Evolutionary conservation across 2,113 vertebrate species (phyloP).

Genomic region (Castor canadensis): DNA sequence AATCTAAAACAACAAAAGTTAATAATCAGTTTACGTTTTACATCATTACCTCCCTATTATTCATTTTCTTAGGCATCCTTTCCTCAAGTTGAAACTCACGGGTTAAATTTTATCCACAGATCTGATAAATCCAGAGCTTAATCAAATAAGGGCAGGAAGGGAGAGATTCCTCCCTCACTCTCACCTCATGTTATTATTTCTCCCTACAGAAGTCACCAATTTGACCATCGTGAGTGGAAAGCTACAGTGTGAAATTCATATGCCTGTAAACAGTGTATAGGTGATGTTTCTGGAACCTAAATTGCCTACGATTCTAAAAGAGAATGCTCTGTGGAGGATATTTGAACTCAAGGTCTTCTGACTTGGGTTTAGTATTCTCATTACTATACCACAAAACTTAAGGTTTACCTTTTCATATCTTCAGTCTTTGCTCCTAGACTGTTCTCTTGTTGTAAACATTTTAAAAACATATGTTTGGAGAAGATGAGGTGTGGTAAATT

Average conservation of each 20-base stretch:
- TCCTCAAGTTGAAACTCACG: background rate
- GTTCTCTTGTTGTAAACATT: background rate
- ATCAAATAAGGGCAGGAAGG: background rate
- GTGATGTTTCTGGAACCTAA: background rate
- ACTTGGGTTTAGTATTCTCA: background rate
- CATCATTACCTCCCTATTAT: background rate
- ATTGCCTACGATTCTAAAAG: background rate
- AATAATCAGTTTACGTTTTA: background rate
- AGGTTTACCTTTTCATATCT: background rate
- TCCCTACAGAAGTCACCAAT: background rate
- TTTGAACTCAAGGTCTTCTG: background rate
- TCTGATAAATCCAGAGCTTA: background rate
- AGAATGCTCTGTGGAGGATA: background rate
- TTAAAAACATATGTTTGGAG: background rate
- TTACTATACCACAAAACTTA: background rate
- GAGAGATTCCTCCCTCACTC: background rate
- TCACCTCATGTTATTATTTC: background rate
- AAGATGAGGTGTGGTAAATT: background rate
- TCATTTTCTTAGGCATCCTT: background rate
- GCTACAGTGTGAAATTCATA: background rate
- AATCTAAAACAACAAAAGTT: background rate
- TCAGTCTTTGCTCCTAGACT: background rate
- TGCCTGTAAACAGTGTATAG: background rate
- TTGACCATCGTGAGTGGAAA: background rate
- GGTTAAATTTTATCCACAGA: background rate